These are phyloP conservation scores for Pogoniulus pusillus DNA, from an alignment of 2,797 vertebrate species.

Conservation along the genomic window DNA sequence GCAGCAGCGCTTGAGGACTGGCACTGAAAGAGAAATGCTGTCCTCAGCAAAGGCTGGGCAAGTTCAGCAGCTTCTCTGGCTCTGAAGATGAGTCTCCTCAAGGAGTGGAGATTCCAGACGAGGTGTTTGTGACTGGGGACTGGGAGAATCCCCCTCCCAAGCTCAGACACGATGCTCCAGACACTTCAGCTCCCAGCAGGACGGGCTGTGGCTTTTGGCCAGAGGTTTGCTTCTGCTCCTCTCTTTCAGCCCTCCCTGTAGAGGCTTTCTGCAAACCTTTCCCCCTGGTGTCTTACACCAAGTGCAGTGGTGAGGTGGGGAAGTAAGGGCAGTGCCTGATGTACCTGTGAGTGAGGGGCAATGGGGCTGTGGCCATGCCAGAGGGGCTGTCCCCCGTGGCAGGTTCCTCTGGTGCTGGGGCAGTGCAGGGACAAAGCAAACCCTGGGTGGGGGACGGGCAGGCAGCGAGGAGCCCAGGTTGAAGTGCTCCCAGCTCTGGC, in stretches of 20 bases:
- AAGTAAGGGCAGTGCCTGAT: background rate
- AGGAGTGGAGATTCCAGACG: background rate
- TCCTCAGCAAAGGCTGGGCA: background rate
- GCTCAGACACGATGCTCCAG: background rate
- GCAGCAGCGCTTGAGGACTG: background rate
- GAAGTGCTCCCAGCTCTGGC: background rate
- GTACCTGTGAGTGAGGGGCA: background rate
- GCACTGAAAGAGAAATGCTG: background rate
- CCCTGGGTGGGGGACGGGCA: fast-evolving
- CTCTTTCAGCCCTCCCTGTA: background rate
- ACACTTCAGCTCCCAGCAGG: fast-evolving
- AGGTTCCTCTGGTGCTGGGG: background rate
- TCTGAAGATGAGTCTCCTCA: background rate
- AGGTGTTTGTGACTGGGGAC: background rate
- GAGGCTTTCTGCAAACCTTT: background rate
- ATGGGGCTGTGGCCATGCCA: background rate
- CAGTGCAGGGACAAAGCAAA: background rate
- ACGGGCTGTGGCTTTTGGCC: background rate
- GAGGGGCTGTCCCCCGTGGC: fast-evolving
- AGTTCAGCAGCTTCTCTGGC: background rate
- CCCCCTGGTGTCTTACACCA: background rate
- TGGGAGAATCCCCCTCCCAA: fast-evolving
- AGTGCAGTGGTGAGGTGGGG: background rate
- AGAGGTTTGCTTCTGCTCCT: background rate
- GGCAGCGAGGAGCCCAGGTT: background rate